A percentile compares a stretch with the other conserved stretches of the same genome.
Conservation (phyloP, 2,888 invertebrate genomes). For the Mamestra brassicae region DNA sequence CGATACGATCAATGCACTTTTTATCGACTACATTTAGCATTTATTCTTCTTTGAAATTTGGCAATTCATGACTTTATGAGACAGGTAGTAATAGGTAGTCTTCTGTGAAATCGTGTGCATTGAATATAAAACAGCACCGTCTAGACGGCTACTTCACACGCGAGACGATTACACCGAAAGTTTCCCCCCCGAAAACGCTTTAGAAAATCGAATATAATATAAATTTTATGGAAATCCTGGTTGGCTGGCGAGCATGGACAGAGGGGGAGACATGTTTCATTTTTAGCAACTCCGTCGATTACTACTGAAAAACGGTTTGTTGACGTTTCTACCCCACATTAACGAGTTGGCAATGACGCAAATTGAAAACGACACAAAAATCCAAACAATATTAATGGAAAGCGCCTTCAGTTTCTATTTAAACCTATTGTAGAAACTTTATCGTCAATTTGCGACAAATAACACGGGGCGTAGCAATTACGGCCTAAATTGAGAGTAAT, state of each 20-base stretch:
- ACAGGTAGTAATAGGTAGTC: slow-evolving; percentile 10
- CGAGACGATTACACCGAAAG: slow-evolving; percentile 44
- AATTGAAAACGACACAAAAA: slow-evolving; percentile 41
- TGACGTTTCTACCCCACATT: neutral
- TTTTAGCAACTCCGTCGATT: neutral
- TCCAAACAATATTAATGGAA: slow-evolving; percentile 45
- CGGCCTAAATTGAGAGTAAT: slow-evolving; percentile 62
- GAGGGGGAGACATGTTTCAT: slow-evolving; percentile 5
- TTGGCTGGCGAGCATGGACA: neutral
- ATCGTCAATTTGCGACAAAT: slow-evolving; percentile 55
- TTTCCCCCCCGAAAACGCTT: slow-evolving; percentile 20
- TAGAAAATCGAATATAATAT: slow-evolving; percentile 25
- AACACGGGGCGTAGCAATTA: slow-evolving; percentile 58
- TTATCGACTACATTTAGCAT: slow-evolving; percentile 33
- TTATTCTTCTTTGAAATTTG: slow-evolving; percentile 10
- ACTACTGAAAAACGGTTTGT: neutral
- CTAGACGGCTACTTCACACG: slow-evolving; percentile 59
- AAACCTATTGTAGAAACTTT: slow-evolving; percentile 45
- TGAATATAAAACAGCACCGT: slow-evolving; percentile 59
- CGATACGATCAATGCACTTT: slow-evolving; percentile 65
- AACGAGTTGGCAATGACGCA: slow-evolving; percentile 18
- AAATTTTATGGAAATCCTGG: slow-evolving; percentile 23
- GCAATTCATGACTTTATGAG: neutral
- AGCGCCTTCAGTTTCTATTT: slow-evolving; percentile 57
- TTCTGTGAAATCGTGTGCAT: slow-evolving; percentile 48